These are phyloP conservation scores for Champsocephalus gunnari DNA, from an alignment of 2,797 vertebrate genomes.

Conservation along the genomic window DNA sequence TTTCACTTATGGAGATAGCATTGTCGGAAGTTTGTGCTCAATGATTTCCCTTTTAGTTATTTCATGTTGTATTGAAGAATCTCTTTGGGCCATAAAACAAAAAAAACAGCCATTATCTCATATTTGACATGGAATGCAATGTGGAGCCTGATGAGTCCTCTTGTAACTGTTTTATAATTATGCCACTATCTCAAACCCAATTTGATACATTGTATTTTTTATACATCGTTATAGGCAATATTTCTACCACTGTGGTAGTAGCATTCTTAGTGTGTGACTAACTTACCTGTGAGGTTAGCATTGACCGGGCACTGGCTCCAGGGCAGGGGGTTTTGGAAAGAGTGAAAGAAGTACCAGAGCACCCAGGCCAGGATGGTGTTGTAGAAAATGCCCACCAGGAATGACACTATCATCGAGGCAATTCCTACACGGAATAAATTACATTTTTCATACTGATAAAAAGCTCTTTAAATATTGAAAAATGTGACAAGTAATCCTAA, in stretches of 20 bases:
- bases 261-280: too few species aligned
- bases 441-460: not conserved
- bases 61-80: conserved; percentile 3
- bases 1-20: too few species aligned
- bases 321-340: conserved; percentile 91
- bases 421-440: conserved; percentile 78
- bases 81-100: conserved; percentile 37
- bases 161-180: not conserved
- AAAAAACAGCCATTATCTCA: not conserved
- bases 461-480: not conserved
- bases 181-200: not conserved
- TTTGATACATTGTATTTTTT: not conserved
- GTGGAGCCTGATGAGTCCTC: not conserved
- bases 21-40: too few species aligned
- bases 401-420: conserved; percentile 82
- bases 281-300: conserved; percentile 85
- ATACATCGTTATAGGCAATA: too few species aligned
- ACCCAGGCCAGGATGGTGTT: conserved; percentile 92
- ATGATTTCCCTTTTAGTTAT: not conserved
- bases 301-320: conserved; percentile 89
- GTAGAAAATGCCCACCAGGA: conserved; percentile 89
- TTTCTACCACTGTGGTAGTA: not conserved
- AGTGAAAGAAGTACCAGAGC: conserved; percentile 93
- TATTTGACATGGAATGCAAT: not conserved
- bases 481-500: not conserved